phyloP scores from a whole-genome alignment of 2,888 invertebrate species.

The Leistus spinibarbis region DNA sequence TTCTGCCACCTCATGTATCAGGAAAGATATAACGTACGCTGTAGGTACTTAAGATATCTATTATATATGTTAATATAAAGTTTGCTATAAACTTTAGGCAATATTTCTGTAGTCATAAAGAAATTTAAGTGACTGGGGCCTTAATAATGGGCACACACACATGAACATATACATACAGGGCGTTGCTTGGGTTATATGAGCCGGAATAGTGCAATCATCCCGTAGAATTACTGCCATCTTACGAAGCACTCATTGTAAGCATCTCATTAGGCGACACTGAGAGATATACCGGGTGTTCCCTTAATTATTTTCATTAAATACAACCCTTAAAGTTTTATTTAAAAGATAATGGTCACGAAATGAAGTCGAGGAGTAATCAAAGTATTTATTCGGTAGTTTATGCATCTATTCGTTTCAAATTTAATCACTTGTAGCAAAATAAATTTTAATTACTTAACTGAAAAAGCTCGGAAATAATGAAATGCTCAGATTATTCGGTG shows the following conservation, averaged over 20 bases:
- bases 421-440: background rate
- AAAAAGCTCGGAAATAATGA: background rate
- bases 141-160: background rate
- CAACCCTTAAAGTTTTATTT: background rate
- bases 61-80: background rate
- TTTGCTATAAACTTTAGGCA: background rate
- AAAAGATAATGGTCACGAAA: background rate
- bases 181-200: background rate
- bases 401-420: background rate
- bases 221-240: background rate
- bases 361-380: background rate
- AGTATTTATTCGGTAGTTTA: background rate
- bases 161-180: background rate
- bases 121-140: background rate
- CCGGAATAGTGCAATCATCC: background rate
- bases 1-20: background rate
- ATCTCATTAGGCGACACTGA: constrained; percentile 32
- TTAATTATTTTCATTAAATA: background rate
- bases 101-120: background rate
- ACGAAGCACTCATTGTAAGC: constrained; percentile 19
- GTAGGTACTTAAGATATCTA: background rate
- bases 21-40: background rate
- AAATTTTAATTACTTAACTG: background rate
- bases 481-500: background rate
- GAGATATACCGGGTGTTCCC: constrained; percentile 18